phyloP scores from a whole-genome alignment of 2,797 vertebrate genomes.

The Acanthopagrus latus region DNA sequence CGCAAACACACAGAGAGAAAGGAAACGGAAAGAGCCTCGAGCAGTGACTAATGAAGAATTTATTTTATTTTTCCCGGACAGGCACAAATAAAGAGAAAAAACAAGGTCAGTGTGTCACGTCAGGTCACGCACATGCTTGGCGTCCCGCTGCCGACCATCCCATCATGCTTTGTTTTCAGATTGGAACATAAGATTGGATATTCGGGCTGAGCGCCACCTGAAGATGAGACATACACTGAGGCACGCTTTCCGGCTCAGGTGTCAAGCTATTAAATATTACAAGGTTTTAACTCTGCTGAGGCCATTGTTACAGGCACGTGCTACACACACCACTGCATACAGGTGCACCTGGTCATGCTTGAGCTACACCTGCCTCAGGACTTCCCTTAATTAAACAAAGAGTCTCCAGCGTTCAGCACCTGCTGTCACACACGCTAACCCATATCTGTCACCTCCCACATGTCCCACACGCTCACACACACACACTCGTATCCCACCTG shows the following conservation, averaged over 20 bases:
- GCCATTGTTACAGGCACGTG: conserved; percentile 40
- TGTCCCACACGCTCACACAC: conserved; percentile 31
- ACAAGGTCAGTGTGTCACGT: conserved; percentile 21
- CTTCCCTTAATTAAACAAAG: conserved; percentile 57
- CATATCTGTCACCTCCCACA: conserved; percentile 32
- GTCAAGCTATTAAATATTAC: conserved; percentile 81
- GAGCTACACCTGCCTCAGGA: conserved; percentile 53
- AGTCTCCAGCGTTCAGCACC: conserved; percentile 64
- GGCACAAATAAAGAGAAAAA: conserved; percentile 26
- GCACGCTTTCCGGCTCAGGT: conserved; percentile 70
- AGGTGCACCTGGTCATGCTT: conserved; percentile 8
- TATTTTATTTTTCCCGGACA: background rate
- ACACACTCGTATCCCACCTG: conserved; percentile 59
- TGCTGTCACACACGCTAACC: conserved; percentile 48
- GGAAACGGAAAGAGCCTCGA: background rate
- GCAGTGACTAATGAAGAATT: conserved; percentile 7
- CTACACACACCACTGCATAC: conserved; percentile 9
- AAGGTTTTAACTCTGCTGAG: conserved; percentile 32
- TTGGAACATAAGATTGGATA: conserved; percentile 41
- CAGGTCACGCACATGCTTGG: background rate
- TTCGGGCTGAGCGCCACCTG: conserved; percentile 46
- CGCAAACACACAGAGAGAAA: background rate
- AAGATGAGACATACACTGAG: conserved; percentile 49
- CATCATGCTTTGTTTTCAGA: conserved; percentile 13
- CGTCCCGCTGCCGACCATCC: conserved; percentile 11